phyloP scores from a whole-genome alignment of 2,888 invertebrate species.

The Orgyia antiqua region DNA sequence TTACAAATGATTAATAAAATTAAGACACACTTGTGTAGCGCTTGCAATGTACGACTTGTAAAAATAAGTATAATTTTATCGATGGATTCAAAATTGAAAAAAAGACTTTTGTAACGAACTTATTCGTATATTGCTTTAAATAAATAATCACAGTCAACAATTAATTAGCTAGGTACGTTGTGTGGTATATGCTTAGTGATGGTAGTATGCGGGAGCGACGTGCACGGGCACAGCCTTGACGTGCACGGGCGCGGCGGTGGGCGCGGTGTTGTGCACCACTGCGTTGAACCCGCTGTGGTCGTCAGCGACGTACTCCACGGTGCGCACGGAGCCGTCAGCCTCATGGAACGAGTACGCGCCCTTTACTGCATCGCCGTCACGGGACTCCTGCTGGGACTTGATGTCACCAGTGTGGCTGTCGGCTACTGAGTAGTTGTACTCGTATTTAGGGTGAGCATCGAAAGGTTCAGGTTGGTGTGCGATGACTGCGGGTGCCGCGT shows the following conservation, averaged over 20 bases:
- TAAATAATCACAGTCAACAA: constrained; percentile 10
- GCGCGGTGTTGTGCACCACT: constrained; percentile 52
- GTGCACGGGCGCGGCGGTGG: constrained; percentile 37
- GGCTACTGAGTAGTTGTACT: constrained; percentile 75
- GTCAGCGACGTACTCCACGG: constrained; percentile 74
- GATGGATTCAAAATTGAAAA: neutral
- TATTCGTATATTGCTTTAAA: constrained; percentile 16
- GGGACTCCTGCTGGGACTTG: constrained; percentile 73
- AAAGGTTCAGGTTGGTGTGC: constrained; percentile 29
- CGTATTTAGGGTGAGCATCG: constrained; percentile 66
- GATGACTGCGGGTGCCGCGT: constrained; percentile 18
- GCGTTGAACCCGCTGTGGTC: constrained; percentile 72
- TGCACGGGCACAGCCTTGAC: constrained; percentile 23
- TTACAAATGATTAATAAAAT: too few species aligned
- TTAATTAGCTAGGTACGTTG: neutral
- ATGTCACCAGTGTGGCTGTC: constrained; percentile 78
- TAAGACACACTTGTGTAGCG: too few species aligned
- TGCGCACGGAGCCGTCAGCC: constrained; percentile 75
- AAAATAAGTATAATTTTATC: too few species aligned
- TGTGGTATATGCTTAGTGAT: constrained; percentile 2
- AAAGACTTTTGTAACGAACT: constrained; percentile 1
- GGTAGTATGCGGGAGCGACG: constrained; percentile 11
- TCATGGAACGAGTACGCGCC: constrained; percentile 75
- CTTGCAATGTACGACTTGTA: too few species aligned
- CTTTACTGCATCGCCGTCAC: constrained; percentile 75